Evolutionary conservation across 2,797 vertebrate genomes (phyloP).

Genomic region (Chaunax sp.): DNA sequence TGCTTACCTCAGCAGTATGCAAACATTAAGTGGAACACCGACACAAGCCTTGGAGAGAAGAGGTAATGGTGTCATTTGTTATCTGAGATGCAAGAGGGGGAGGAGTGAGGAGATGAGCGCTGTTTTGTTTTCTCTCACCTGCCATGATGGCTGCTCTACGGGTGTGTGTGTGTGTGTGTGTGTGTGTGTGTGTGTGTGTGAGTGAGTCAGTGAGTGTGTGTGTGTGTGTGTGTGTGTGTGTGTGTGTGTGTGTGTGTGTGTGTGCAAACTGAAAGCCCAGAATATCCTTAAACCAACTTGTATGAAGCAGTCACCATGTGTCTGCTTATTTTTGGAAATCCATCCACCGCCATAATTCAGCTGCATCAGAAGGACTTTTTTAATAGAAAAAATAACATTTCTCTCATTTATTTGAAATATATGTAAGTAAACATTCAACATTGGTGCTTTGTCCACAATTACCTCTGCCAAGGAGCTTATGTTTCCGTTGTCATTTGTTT

Average conservation of each 20-base stretch:
- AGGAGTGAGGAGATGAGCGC: conserved; percentile 27
- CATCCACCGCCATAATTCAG: no score
- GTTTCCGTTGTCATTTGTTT: no score
- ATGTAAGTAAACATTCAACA: no score
- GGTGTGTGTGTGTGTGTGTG: conserved; percentile 10
- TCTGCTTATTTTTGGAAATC: neutral
- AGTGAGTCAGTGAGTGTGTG: conserved; percentile 18
- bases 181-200: conserved; percentile 6
- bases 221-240: conserved; percentile 11
- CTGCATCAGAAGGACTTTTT: no score
- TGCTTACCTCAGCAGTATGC: conserved; percentile 75
- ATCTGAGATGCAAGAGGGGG: conserved; percentile 45
- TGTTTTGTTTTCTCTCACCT: conserved; percentile 37
- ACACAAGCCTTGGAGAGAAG: conserved; percentile 45
- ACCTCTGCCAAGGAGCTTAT: no score
- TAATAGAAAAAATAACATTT: no score
- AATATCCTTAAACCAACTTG: conserved; percentile 5
- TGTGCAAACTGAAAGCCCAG: conserved; percentile 6
- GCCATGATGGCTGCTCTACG: neutral
- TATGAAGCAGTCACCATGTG: neutral
- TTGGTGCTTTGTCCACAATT: no score
- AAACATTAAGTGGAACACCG: conserved; percentile 77
- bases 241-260: conserved; percentile 21
- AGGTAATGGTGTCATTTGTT: conserved; percentile 78
- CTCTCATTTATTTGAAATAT: no score